Conservation (phyloP, 2,888 invertebrate species). For the Dyspetes luteomarginatus region DNA sequence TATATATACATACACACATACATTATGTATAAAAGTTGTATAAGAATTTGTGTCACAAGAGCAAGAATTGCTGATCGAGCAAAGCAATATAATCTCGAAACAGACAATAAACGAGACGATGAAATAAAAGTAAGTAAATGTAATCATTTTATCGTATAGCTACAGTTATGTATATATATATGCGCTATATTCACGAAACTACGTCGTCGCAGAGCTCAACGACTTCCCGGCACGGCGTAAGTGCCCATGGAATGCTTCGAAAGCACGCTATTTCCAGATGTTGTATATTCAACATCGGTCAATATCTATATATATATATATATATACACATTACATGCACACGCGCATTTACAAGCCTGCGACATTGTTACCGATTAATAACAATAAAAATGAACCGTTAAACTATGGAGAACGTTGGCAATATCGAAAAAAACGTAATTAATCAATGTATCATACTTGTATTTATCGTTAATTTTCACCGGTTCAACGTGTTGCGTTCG, state of each 20-base stretch:
- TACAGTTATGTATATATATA: neutral
- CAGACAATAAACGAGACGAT: neutral
- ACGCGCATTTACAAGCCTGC: neutral
- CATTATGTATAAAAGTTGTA: no score
- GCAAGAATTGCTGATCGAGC: neutral
- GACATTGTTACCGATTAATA: neutral
- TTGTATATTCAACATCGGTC: slow-evolving; percentile 44
- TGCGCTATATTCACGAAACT: neutral
- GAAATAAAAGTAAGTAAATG: neutral
- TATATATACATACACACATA: no score
- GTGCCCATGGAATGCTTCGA: slow-evolving; percentile 48
- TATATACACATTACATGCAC: neutral
- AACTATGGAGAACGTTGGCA: slow-evolving; percentile 11
- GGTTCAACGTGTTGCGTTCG: slow-evolving; percentile 68
- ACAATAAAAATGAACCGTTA: neutral
- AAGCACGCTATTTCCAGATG: slow-evolving; percentile 69
- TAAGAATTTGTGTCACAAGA: neutral
- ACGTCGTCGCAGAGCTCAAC: slow-evolving; percentile 46
- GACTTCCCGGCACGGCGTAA: slow-evolving; percentile 53
- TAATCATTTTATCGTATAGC: neutral
- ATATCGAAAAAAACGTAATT: neutral
- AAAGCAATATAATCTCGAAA: neutral
- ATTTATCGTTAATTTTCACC: slow-evolving; percentile 9
- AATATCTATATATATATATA: neutral
- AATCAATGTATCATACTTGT: slow-evolving; percentile 3